Conservation (phyloP, 2,797 vertebrate genomes). For the Lepilemur septentrionalis region DNA sequence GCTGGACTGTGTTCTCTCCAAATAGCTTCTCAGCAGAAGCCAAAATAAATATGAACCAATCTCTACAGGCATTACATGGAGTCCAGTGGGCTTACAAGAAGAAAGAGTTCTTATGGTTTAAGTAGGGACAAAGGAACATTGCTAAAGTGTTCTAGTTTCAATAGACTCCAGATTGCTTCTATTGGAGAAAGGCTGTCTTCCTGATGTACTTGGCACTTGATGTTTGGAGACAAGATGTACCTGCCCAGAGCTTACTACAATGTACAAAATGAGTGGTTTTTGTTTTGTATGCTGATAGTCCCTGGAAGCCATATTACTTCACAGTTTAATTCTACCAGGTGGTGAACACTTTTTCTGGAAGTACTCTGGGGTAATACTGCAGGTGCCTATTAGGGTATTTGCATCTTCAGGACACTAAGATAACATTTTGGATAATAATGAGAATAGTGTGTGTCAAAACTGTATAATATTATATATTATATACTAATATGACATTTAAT, state of each 20-base stretch:
- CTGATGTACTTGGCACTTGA: not conserved
- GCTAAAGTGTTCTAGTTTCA: conserved; percentile 24
- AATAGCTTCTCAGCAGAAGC: not conserved
- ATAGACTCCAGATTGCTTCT: not conserved
- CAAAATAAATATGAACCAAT: not conserved
- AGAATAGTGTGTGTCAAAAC: not conserved
- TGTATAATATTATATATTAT: not conserved
- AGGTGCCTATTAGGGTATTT: not conserved
- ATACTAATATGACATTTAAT: not conserved
- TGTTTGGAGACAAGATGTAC: conserved; percentile 18
- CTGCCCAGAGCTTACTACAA: not conserved
- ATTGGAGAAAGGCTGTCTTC: not conserved
- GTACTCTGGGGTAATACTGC: not conserved
- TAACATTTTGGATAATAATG: not conserved
- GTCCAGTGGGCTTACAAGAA: not conserved
- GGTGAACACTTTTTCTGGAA: not conserved
- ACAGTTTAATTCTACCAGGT: not conserved
- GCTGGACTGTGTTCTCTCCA: not conserved
- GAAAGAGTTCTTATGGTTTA: conserved; percentile 26
- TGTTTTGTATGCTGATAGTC: not conserved
- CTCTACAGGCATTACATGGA: not conserved
- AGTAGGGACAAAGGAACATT: not conserved
- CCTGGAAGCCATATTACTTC: not conserved
- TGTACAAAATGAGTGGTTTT: not conserved
- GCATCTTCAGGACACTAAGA: not conserved